Percentiles rank a stretch among this genome's conserved stretches.
phyloP scores from a whole-genome alignment of 1,140 invertebrate genomes.

The Parasteatoda tepidariorum region DNA sequence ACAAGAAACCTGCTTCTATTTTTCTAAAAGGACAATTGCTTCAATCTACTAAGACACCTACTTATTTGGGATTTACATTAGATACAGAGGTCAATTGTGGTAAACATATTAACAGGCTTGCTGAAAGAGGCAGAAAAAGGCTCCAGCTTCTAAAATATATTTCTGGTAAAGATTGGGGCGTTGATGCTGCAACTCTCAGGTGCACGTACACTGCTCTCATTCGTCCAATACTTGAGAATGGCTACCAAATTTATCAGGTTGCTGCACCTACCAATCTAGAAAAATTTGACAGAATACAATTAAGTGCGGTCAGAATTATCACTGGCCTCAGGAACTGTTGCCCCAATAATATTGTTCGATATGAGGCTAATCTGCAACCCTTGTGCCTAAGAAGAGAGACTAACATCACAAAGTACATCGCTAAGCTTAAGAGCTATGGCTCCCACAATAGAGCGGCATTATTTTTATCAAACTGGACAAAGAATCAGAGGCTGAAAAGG shows the following conservation, averaged over 20 bases:
- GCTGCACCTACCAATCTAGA: neutral
- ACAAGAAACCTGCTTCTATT: too few species aligned
- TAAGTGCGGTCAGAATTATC: neutral
- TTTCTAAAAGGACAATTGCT: neutral
- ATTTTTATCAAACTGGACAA: too few species aligned
- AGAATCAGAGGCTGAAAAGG: too few species aligned
- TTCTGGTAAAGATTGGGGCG: neutral
- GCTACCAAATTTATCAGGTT: neutral
- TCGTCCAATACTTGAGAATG: neutral
- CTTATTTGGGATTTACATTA: neutral
- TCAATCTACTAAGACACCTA: neutral
- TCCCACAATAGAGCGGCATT: too few species aligned
- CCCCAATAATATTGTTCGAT: too few species aligned
- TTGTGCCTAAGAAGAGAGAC: too few species aligned
- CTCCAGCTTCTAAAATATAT: neutral
- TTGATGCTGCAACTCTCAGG: neutral
- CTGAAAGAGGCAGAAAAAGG: slow-evolving; percentile 3
- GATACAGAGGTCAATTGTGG: neutral
- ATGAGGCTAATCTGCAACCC: too few species aligned
- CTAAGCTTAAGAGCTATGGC: too few species aligned
- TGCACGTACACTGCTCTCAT: too few species aligned
- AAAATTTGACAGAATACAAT: neutral
- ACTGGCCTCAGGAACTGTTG: too few species aligned
- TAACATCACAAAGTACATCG: too few species aligned
- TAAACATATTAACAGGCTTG: neutral